Evolutionary conservation across 2,113 vertebrate genomes (phyloP).

Genomic region (Hemiprocne comata): DNA sequence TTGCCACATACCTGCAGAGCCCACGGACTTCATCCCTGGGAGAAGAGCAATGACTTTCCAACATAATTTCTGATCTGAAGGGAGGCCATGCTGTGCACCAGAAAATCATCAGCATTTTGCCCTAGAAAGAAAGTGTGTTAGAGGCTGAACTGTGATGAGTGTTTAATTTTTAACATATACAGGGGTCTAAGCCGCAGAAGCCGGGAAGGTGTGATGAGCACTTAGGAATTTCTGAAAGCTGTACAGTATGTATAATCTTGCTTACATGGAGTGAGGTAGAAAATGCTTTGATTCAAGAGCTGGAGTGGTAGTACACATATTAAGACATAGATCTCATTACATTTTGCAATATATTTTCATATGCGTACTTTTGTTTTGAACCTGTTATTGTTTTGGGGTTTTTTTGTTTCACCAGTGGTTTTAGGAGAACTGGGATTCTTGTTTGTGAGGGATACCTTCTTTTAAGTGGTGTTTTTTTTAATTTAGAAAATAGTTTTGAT

Average conservation of each 20-base stretch:
- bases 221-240: neutral
- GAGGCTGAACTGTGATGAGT: neutral
- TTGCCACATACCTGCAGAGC: neutral
- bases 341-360: neutral
- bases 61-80: neutral
- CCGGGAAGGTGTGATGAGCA: neutral
- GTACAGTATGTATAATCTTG: neutral
- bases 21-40: neutral
- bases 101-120: neutral
- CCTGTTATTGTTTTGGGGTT: neutral
- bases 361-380: neutral
- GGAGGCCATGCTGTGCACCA: neutral
- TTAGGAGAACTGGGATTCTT: slow-evolving; percentile 9
- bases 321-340: neutral
- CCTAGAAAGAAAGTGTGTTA: neutral
- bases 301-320: neutral
- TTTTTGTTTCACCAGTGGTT: neutral
- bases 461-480: slow-evolving; percentile 29
- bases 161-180: neutral
- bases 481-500: neutral
- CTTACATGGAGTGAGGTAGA: neutral
- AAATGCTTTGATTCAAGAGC: neutral
- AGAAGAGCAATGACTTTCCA: neutral
- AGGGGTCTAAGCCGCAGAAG: neutral
- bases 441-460: neutral